Base-by-base conservation (phyloP, 2,888 invertebrate genomes). In the Patella depressa region DNA sequence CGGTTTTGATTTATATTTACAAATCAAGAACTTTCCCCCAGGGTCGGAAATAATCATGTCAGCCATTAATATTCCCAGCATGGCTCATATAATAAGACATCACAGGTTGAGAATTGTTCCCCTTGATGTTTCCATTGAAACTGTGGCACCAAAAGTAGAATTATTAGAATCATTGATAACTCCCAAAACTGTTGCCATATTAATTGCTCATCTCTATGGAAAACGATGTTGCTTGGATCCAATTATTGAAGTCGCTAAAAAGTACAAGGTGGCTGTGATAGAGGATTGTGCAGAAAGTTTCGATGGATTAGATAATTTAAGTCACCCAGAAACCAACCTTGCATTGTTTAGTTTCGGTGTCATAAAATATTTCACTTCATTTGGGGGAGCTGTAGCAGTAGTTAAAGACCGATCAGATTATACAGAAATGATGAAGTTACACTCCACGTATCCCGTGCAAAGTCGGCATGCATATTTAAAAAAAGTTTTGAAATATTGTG, bases 11-110 rank as follows among this genome's bases (percentile, higher is more conserved):
- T 84, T 90, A 29, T 90, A 84, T 75, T 84, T 90, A 45, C 82
- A 81, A 78, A 88, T 86, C 45, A 88, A 85, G 82, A 81, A 86
- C 54, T 92, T 89, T 80, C 90, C 90, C 5, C 81, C 82, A n/a
- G 91, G 90, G 55, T 91, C 91, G 74, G 91, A 92, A 83, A 84
- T 92, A 76, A 90, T 92, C 73, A 89, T 92, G 89, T 90, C 92
- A 4, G 92, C 92, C 54, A 87, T 92, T 34, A 92, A 92, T 83
- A 92, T 92, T 78, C 91, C 91, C 9, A 89, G 89, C 80, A 90
- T 92, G 89, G 85, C 86, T 0, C 78, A 77, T 3, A 87, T 92
- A 45, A 85, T 91, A 0, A 83, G 84, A 74, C 86, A 88, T 72
- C 91, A 92, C 79, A 82, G 85, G 9, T 83, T 92, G 7, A 86